Percentiles rank a stretch among this genome's conserved stretches.
These are phyloP conservation scores for Tribolium freemani DNA, from an alignment of 2,888 invertebrate species.

Conservation along the genomic window DNA sequence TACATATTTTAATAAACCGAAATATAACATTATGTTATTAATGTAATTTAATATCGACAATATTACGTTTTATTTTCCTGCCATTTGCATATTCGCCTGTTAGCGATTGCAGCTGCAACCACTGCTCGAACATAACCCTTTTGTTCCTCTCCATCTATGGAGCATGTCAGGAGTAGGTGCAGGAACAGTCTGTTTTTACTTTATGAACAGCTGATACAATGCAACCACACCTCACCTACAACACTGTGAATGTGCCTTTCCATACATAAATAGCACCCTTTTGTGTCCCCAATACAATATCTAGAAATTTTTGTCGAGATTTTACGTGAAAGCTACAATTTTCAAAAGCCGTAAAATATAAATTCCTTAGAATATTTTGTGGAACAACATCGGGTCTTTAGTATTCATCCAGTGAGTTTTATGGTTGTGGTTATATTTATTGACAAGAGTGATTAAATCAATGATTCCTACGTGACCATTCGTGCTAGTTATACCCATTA, in stretches of 20 bases:
- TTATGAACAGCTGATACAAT: not conserved
- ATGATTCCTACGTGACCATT: constrained; percentile 4
- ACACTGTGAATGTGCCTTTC: too few species aligned
- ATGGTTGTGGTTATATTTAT: not conserved
- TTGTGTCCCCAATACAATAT: too few species aligned
- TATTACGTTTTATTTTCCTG: too few species aligned
- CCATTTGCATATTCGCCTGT: too few species aligned
- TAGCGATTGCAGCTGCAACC: not conserved
- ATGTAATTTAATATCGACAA: too few species aligned
- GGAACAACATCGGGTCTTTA: not conserved
- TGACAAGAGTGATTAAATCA: not conserved
- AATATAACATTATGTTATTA: too few species aligned
- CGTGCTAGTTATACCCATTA: constrained; percentile 4
- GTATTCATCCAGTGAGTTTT: not conserved
- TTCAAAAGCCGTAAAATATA: not conserved
- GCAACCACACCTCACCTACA: not conserved
- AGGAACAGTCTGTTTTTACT: not conserved
- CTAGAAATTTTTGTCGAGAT: not conserved
- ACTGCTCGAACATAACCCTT: not conserved
- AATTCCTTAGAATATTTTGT: not conserved
- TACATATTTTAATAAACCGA: too few species aligned
- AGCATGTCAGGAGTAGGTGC: not conserved
- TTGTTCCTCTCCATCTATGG: not conserved
- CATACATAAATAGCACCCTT: too few species aligned
- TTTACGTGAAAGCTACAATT: not conserved